A percentile compares a stretch with the other conserved stretches of the same genome.
Evolutionary conservation across 2,797 vertebrate genomes (phyloP).

Genomic region (Psittacula echo): DNA sequence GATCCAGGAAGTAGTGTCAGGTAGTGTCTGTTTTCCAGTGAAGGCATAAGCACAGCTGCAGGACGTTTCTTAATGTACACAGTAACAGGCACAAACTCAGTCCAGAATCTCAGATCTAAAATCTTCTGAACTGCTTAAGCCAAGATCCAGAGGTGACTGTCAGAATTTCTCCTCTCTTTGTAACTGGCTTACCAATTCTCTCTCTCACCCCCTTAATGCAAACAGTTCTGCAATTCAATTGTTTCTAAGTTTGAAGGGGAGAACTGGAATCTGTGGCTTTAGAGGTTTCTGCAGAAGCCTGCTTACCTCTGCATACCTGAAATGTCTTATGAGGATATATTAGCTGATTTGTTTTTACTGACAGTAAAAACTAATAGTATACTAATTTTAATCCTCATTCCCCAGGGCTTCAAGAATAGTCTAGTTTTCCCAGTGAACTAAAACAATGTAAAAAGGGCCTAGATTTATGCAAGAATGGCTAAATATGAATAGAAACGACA

Average conservation of each 20-base stretch:
- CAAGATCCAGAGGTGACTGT: not conserved
- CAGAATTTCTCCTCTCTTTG: not conserved
- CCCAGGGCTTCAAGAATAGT: not conserved
- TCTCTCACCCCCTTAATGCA: not conserved
- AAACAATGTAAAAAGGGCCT: not conserved
- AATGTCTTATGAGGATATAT: not conserved
- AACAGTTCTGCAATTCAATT: not conserved
- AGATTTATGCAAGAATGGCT: not conserved
- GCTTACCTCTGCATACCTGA: not conserved
- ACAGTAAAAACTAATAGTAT: not conserved
- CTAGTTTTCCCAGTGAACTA: not conserved
- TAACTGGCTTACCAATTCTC: not conserved
- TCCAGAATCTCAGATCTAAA: not conserved
- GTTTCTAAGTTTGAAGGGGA: not conserved
- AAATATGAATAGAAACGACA: not conserved
- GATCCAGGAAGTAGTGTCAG: not conserved
- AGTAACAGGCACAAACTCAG: not conserved
- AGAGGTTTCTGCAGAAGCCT: not conserved
- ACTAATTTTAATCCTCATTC: not conserved
- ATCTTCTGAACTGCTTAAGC: not conserved
- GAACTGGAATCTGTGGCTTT: not conserved
- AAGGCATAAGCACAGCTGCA: not conserved
- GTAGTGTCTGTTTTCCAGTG: not conserved
- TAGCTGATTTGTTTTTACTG: not conserved
- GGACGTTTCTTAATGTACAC: not conserved